Percentiles rank a stretch among this genome's conserved stretches.
Conservation (phyloP, 2,797 vertebrate species). For the Cottoperca gobio region DNA sequence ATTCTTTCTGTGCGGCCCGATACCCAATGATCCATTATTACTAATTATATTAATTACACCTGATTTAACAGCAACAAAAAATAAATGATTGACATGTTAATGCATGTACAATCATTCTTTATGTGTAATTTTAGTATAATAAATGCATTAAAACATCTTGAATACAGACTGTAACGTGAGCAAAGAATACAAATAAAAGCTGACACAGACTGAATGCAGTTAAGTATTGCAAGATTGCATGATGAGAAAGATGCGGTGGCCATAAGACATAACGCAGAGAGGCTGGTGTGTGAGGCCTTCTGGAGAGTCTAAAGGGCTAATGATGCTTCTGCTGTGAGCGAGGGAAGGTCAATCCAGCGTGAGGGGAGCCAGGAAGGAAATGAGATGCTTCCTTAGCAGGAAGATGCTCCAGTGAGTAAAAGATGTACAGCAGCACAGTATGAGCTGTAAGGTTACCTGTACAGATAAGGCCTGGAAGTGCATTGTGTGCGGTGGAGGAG, state of each 20-base stretch:
- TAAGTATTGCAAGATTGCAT: neutral
- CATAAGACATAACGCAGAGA: neutral
- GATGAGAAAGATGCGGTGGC: conserved; percentile 1
- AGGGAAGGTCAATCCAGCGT: conserved; percentile 3
- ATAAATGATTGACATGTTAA: neutral
- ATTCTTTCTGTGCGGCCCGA: no score
- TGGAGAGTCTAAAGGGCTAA: conserved; percentile 1
- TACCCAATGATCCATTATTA: no score
- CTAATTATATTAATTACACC: neutral
- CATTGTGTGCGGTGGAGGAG: conserved; percentile 1
- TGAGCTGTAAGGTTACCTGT: neutral
- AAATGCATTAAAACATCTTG: no score
- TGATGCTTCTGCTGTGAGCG: conserved; percentile 18
- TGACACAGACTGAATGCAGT: neutral
- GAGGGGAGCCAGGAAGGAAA: neutral
- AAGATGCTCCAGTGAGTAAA: neutral
- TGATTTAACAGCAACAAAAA: neutral
- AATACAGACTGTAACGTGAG: neutral
- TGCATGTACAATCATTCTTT: neutral
- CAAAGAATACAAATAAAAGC: neutral
- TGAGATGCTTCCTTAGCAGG: neutral
- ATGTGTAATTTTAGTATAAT: neutral
- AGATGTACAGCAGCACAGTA: neutral
- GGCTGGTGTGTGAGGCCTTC: neutral
- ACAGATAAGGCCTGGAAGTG: neutral